Base-by-base conservation (phyloP, 2,888 invertebrate species). In the Cacoxenus indagator region DNA sequence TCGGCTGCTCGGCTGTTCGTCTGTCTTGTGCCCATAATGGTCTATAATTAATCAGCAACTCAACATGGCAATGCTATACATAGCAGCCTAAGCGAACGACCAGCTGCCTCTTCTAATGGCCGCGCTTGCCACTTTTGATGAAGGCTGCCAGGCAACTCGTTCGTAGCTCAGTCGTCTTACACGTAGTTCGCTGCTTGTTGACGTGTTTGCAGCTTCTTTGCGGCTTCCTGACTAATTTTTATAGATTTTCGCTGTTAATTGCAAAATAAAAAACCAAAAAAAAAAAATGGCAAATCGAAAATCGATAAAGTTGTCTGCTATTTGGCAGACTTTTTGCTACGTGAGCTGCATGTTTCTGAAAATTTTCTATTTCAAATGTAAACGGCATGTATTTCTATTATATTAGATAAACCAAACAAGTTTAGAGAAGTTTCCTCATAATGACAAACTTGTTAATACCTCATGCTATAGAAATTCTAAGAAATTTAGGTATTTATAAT, bases 11-110 rank as follows among this genome's bases (percentile, higher is more conserved):
- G 59, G 17, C 64, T 64, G n/a, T 55, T n/a, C 4, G 8, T 9
- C 65, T 67, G 68, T 74, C 54, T 54, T 54, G 54, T 51, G 76
- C 70, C 76, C 75, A 73, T 75, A 75, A 78, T 74, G 70, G 75
- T 70, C 72, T 9, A 67, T 78, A 75, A 76, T 82, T 82, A 81
- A 75, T 76, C 79, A 75, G 66, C 45, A 29, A 67, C 27, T 46
- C 46, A 59, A 27, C 46, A 67, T 67, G 66, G 37, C 57, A 27
- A 29, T 6, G 14, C 55, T 24, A 24, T 51, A 51, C 51, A 37
- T 37, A 37, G 37, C 37, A 11, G 51, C 22, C 51, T 51, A 51
- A 19, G 17, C 51, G 37, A 11, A 37, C 37, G 37, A 51, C 17
- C 51, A 51, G 51, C 51, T 51, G 51, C 51, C 51, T n/a, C n/a